Base-by-base conservation (phyloP, 2,113 vertebrate genomes). In the Pelecanoides urinatrix region DNA sequence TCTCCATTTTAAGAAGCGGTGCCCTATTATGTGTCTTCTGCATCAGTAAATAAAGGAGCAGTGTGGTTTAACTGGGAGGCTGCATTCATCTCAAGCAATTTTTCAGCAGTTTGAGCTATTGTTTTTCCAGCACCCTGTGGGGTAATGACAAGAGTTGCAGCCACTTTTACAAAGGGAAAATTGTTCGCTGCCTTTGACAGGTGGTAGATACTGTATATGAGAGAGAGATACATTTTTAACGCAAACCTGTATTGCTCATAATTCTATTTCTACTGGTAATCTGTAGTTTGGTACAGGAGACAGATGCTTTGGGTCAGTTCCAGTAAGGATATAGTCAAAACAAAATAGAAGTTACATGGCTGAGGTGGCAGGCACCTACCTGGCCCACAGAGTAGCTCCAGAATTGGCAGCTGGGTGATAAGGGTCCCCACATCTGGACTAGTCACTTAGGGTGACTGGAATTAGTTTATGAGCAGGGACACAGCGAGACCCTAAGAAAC, bases 331-430 rank as follows among this genome's bases (percentile, higher is more conserved):
- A 13, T 66, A 66, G 23, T 70, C 26, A 34, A 59, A 84, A 73
- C 5, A 38, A n/a, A 70, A 16, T 6, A 66, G 15, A 52, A 66
- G 27, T 11, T 44, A 4, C 0, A 0, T 50, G 79, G 52, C 20
- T 90, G 85, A 74, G 50, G 23, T 26, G 61, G 1, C 2, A 8
- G 52, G 16, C 22, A 72, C 13, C 27, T 55, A 6, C 16, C 6
- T 71, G 83, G 20, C 20, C 5, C 27, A 8, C 36, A 58, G 68
- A 49, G 8, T 23, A 74, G 61, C 49, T 19, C 22, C 18, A 27
- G 63, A 70, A 29, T 18, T 90, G 65, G 55, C 45, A 81, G 12
- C 45, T 70, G 55, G 20, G 6, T 71, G 9, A 22, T n/a, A 14
- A 49, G 15, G 10, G 8, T 90, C 26, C 22, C 34, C 6, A n/a